These are phyloP conservation scores for Troides helena DNA, from an alignment of 2,888 invertebrate genomes.

Conservation along the genomic window DNA sequence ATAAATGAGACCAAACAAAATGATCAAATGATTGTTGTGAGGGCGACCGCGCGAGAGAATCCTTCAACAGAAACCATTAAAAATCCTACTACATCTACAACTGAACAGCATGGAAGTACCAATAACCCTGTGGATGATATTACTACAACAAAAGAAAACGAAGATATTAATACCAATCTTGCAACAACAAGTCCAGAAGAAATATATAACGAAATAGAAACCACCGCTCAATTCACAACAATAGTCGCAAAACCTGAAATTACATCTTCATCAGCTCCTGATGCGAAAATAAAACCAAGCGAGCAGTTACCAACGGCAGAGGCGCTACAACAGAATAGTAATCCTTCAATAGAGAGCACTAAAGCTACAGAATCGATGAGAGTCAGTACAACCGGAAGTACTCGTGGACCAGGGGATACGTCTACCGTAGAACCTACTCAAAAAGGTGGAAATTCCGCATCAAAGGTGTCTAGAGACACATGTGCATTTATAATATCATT, in stretches of 20 bases:
- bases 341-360: slow-evolving; percentile 38
- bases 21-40: slow-evolving; percentile 32
- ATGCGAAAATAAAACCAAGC: slow-evolving; percentile 32
- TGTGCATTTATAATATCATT: not conserved
- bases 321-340: slow-evolving; percentile 58
- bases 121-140: slow-evolving; percentile 4
- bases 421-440: slow-evolving; percentile 19
- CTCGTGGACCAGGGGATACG: slow-evolving; percentile 18
- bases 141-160: not conserved
- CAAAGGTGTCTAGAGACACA: slow-evolving; percentile 23
- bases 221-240: not conserved
- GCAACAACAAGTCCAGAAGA: not conserved
- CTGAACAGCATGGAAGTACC: not conserved
- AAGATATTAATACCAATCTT: not conserved
- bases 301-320: slow-evolving; percentile 56
- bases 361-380: slow-evolving; percentile 44
- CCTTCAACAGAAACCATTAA: slow-evolving; percentile 5
- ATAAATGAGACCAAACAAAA: slow-evolving; percentile 19
- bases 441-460: slow-evolving; percentile 6
- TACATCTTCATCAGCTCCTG: slow-evolving; percentile 11
- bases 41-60: slow-evolving; percentile 12
- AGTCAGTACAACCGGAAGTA: slow-evolving; percentile 36
- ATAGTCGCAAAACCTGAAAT: slow-evolving; percentile 4
- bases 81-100: not conserved
- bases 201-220: slow-evolving; percentile 3